phyloP scores from a whole-genome alignment of 2,797 vertebrate species.

The Craterocephalus amniculus region DNA sequence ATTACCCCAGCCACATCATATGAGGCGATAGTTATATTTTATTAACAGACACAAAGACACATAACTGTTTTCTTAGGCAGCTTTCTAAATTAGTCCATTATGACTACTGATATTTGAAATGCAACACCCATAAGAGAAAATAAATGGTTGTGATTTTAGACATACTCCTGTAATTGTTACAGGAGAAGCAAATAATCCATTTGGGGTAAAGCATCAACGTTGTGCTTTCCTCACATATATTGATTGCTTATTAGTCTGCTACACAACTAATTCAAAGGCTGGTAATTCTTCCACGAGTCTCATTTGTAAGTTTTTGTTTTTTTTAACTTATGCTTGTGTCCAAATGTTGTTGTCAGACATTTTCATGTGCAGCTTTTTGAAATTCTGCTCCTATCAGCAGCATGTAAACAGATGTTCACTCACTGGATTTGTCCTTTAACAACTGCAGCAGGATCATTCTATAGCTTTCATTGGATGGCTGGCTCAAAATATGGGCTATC shows the following conservation, averaged over 20 bases:
- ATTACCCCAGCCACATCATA: neutral
- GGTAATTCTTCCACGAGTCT: constrained; percentile 30
- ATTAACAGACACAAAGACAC: neutral
- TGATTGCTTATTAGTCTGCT: constrained; percentile 37
- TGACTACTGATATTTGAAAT: constrained; percentile 44
- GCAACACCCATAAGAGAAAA: constrained; percentile 17
- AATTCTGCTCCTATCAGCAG: constrained; percentile 39
- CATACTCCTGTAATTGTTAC: neutral
- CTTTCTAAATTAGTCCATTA: constrained; percentile 9
- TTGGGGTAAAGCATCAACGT: constrained; percentile 38
- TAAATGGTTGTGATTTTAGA: constrained; percentile 32
- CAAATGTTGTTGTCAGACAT: constrained; percentile 36
- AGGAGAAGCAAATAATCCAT: constrained; percentile 8
- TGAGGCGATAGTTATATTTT: neutral
- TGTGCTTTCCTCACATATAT: constrained; percentile 26
- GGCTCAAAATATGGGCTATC: constrained; percentile 52
- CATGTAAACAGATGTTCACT: constrained; percentile 44
- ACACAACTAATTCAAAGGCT: constrained; percentile 12
- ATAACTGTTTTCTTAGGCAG: neutral
- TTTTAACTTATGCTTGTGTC: constrained; percentile 13
- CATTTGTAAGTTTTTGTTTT: constrained; percentile 34
- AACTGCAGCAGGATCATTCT: constrained; percentile 22
- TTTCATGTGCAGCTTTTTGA: constrained; percentile 31
- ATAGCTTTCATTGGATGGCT: constrained; percentile 41
- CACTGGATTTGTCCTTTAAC: constrained; percentile 44